Conservation (phyloP, 2,113 vertebrate genomes). For the Cebidichthys violaceus region DNA sequence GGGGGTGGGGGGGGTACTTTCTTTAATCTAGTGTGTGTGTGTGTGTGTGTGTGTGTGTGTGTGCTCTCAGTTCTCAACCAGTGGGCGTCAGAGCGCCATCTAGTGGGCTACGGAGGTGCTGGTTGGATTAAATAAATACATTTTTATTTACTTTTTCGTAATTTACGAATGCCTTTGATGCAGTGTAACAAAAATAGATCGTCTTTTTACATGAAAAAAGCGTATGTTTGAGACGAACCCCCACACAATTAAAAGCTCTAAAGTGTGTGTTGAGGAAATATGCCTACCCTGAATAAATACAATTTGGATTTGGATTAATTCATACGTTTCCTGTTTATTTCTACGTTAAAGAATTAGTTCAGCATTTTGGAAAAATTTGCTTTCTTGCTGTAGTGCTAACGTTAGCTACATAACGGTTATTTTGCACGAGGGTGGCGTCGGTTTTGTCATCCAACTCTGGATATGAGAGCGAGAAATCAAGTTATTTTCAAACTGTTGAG, state of each 20-base stretch:
- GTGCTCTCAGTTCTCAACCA: neutral
- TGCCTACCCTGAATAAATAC: neutral
- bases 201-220: too few species aligned
- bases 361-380: too few species aligned
- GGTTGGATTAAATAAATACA: neutral
- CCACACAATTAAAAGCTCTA: neutral
- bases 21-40: neutral
- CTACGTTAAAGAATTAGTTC: too few species aligned
- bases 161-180: too few species aligned
- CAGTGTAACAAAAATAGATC: too few species aligned
- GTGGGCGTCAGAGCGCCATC: neutral
- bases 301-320: too few species aligned
- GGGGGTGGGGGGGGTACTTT: conserved; percentile 9
- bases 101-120: neutral
- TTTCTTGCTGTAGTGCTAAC: too few species aligned
- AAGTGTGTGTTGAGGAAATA: neutral
- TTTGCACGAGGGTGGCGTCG: too few species aligned
- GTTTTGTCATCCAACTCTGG: neutral
- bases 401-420: too few species aligned
- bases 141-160: too few species aligned
- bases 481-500: neutral
- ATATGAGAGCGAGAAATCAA: neutral
- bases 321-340: too few species aligned
- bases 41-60: neutral
- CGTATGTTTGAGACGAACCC: too few species aligned